Conservation (phyloP, 2,113 vertebrate genomes). For the Phasianus colchicus region DNA sequence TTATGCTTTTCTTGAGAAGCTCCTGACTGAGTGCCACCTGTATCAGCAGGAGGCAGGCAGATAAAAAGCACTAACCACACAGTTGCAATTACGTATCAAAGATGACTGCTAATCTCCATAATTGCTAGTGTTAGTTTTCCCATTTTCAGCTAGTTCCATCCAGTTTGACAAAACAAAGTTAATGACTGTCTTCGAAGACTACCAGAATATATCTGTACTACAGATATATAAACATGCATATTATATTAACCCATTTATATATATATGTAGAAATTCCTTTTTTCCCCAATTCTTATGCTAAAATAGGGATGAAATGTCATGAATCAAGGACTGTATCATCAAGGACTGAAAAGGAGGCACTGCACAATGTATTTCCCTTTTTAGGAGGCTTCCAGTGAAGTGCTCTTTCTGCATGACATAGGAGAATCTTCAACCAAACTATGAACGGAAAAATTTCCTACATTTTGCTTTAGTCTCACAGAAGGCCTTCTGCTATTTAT, state of each 20-base stretch:
- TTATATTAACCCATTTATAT: fast-evolving
- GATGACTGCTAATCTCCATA: background rate
- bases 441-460: background rate
- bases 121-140: background rate
- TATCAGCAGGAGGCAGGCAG: background rate
- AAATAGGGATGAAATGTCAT: background rate
- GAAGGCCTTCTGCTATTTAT: background rate
- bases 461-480: background rate
- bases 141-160: background rate
- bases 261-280: fast-evolving
- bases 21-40: background rate
- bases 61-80: background rate
- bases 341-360: background rate
- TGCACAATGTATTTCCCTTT: background rate
- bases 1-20: background rate
- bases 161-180: background rate
- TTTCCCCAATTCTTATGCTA: background rate
- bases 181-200: background rate
- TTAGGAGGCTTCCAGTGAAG: background rate
- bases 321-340: background rate
- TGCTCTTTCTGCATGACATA: background rate
- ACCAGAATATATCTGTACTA: background rate
- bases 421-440: background rate
- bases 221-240: background rate
- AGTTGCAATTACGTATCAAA: constrained; percentile 4